Evolutionary conservation across 1,140 invertebrate species (phyloP).

Genomic region (Platyscapa corneri): DNA sequence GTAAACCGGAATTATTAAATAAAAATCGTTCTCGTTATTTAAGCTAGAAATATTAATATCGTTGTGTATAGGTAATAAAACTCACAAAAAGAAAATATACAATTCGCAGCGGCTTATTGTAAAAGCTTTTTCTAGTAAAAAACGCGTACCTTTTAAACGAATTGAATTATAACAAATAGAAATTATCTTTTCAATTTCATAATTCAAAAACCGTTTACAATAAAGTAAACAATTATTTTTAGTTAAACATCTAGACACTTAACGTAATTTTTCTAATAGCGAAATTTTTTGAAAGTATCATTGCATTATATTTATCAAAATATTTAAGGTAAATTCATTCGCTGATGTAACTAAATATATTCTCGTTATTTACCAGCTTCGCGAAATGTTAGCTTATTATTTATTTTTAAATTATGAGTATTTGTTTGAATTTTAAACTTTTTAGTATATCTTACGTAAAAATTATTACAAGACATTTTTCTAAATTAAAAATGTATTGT

Average conservation of each 20-base stretch:
- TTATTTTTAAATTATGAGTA: too few species aligned
- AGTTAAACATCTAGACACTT: background rate
- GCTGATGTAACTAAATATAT: background rate
- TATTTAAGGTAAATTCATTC: background rate
- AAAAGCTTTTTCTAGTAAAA: background rate
- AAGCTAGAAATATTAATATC: background rate
- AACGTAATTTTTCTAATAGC: background rate
- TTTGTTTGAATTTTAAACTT: too few species aligned
- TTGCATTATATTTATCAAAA: background rate
- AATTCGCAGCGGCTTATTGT: background rate
- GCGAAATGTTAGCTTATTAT: too few species aligned
- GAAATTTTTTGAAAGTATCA: background rate
- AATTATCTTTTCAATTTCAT: conserved; percentile 33
- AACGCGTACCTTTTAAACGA: background rate
- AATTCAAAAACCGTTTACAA: background rate
- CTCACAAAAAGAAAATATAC: background rate
- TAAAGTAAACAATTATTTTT: conserved; percentile 28
- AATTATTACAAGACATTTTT: too few species aligned
- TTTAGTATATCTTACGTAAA: too few species aligned
- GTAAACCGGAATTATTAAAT: background rate
- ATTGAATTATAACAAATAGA: conserved; percentile 13
- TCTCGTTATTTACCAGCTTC: too few species aligned
- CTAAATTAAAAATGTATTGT: too few species aligned
- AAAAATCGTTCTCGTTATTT: background rate
- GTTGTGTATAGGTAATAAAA: too few species aligned